Evolutionary conservation across 1,140 invertebrate genomes (phyloP), one percentile per base, ranked within the genome.

Genomic region (Sycobia sp.): DNA sequence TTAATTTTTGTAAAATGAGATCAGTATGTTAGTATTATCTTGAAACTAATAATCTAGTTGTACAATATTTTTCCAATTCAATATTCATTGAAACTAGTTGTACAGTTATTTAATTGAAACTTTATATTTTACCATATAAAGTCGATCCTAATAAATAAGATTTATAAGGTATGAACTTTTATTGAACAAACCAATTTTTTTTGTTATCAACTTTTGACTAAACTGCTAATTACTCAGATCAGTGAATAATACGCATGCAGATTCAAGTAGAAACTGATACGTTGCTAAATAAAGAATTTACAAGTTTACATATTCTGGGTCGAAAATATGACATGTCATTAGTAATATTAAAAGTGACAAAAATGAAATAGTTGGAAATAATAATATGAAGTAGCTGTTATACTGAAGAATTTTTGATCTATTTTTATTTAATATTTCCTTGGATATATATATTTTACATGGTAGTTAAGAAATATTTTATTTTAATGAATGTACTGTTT

Each of bases 311-410:
- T 63, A 38, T 14, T 50, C 27, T 51, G 50, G 54, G 54, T 54
- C 46, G 51, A 63, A 61, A 60, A 29, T 57, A 50, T 47, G 44
- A 56, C 49, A 57, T 50, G 53, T 34, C 36, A 63, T 34, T 50
- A 62, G 27, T 60, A 60, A 60, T 3, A 22, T n/a, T 50, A 32
- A 46, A 59, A 41, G 22, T 46, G 20, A 43, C 55, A 57, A 23
- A 43, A 63, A 16, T n/a, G 18, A 4, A 63, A 51, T 18, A 54
- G 38, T 20, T 57, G 20, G n/a, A 62, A 56, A 14, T 62, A 44
- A 57, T 63, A 55, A 51, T 57, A 63, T 63, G 57, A 63, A 63
- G 44, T 22, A 14, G 51, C 57, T 63, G 54, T 56, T 57, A 57
- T 57, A 57, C 55, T 62, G 50, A 63, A 50, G 50, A 41, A 23